Conservation (phyloP, 2,797 vertebrate species). For the Bradypodion pumilum region DNA sequence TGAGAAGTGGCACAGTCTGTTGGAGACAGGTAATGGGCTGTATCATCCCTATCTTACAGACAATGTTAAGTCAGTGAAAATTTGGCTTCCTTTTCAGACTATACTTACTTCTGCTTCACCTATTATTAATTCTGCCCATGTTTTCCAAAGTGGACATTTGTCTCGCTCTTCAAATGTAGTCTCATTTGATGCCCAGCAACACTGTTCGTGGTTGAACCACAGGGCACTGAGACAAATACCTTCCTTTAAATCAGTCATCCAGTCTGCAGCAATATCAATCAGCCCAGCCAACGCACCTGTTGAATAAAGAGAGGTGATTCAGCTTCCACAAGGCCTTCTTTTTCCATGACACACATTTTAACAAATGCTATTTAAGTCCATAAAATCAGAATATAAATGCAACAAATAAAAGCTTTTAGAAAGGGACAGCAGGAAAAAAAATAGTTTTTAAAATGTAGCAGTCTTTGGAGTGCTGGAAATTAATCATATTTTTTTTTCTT, state of each 20-base stretch:
- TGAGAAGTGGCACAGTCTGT: background rate
- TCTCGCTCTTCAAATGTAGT: constrained; percentile 96
- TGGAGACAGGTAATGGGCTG: no score
- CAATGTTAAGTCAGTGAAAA: background rate
- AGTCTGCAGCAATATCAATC: constrained; percentile 98
- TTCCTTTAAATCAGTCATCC: constrained; percentile 99
- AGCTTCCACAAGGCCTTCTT: background rate
- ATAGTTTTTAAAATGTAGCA: constrained; percentile 4
- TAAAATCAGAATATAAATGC: background rate
- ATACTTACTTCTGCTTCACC: constrained; percentile 93
- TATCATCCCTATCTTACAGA: background rate
- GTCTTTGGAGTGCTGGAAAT: background rate
- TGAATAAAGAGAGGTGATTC: constrained; percentile 25
- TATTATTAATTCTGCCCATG: constrained; percentile 97
- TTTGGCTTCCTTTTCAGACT: constrained; percentile 14
- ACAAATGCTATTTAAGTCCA: constrained; percentile 10
- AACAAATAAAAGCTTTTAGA: background rate
- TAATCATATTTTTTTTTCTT: constrained; percentile 9
- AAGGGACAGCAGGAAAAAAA: background rate
- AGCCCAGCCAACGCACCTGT: constrained; percentile 94
- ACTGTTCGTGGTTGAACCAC: constrained; percentile 99
- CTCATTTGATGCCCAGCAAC: constrained; percentile 97
- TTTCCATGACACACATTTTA: background rate
- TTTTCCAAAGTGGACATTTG: constrained; percentile 98
- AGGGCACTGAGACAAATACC: constrained; percentile 94